These are phyloP conservation scores for Sarotherodon lohbergeri DNA, from an alignment of 2,113 vertebrate species.

Conservation along the genomic window DNA sequence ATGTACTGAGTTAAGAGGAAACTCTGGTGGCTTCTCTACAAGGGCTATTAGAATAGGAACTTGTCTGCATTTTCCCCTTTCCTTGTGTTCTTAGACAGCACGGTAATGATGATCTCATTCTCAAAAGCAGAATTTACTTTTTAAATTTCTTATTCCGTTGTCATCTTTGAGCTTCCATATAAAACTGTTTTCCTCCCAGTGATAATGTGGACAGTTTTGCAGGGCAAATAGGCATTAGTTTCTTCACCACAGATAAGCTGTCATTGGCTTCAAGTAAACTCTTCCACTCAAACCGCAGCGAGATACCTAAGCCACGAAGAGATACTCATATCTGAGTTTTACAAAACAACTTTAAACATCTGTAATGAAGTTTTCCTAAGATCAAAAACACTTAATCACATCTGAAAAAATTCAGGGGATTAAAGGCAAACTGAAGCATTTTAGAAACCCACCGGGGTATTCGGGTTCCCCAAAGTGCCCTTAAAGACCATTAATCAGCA, in stretches of 20 bases:
- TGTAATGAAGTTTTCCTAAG: background rate
- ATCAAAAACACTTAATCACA: background rate
- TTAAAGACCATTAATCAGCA: background rate
- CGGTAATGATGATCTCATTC: background rate
- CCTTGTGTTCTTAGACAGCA: background rate
- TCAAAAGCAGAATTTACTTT: background rate
- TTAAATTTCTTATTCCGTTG: background rate
- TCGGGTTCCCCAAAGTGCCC: constrained; percentile 17
- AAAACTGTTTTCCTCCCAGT: background rate
- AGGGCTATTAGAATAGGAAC: constrained; percentile 43
- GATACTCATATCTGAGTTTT: background rate
- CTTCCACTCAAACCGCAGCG: background rate
- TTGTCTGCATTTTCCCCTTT: background rate
- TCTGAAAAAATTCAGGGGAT: background rate
- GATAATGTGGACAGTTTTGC: background rate
- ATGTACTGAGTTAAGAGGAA: background rate
- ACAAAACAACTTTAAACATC: background rate
- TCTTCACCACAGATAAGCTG: background rate
- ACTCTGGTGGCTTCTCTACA: background rate
- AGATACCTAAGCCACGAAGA: background rate
- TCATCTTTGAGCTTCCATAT: background rate
- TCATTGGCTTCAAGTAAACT: background rate
- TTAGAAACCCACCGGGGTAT: background rate
- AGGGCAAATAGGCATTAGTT: background rate
- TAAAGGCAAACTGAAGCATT: background rate